Conservation (phyloP, 2,888 invertebrate species). For the Rhingia campestris region DNA sequence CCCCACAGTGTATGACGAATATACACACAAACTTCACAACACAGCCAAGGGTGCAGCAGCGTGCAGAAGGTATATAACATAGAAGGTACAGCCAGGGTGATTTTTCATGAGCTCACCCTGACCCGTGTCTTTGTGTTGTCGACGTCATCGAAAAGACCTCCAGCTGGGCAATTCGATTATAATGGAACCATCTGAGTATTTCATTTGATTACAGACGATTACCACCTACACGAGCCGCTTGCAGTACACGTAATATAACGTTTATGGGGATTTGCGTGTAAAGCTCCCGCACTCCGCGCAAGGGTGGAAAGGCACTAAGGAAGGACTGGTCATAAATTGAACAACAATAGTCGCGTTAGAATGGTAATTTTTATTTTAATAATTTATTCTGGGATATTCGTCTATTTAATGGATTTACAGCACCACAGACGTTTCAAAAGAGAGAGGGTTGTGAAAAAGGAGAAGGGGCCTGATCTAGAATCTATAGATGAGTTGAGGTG, state of each 20-base stretch:
- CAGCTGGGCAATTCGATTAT: constrained; percentile 52
- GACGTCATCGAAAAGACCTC: constrained; percentile 46
- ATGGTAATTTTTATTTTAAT: background rate
- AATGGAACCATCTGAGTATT: constrained; percentile 56
- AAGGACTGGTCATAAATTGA: constrained; percentile 26
- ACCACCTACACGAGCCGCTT: constrained; percentile 38
- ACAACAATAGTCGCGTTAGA: constrained; percentile 7
- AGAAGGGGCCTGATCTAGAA: too few species aligned
- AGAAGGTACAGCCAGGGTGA: constrained; percentile 16
- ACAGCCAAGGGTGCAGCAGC: constrained; percentile 13
- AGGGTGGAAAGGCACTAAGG: background rate
- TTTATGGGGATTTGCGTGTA: constrained; percentile 29
- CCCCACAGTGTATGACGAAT: background rate
- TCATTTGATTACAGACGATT: constrained; percentile 66
- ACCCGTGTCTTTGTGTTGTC: background rate
- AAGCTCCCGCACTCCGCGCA: background rate
- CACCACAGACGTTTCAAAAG: too few species aligned
- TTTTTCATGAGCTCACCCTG: constrained; percentile 17
- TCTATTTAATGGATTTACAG: too few species aligned
- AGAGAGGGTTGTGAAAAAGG: background rate
- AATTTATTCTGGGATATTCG: background rate
- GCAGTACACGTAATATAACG: constrained; percentile 10
- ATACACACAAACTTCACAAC: background rate
- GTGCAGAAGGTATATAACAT: constrained; percentile 28
- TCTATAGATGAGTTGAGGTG: too few species aligned